Percentiles rank a stretch among this genome's conserved stretches.
Evolutionary conservation across 1,140 invertebrate species (phyloP).

Genomic region (Dufourea novaeangliae): DNA sequence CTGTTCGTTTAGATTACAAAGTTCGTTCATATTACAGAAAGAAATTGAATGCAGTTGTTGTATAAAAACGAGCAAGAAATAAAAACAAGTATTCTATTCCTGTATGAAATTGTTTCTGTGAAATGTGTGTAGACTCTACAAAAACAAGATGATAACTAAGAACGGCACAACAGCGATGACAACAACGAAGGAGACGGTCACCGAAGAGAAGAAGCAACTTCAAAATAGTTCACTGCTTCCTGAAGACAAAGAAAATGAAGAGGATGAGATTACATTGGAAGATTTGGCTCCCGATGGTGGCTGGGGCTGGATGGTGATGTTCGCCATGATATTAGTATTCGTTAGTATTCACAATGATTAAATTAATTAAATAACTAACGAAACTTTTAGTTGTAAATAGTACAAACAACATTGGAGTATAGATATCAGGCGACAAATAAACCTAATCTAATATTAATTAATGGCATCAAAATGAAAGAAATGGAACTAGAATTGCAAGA

Average conservation of each 20-base stretch:
- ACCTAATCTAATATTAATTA: no score
- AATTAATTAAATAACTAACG: neutral
- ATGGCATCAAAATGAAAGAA: no score
- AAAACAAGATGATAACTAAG: constrained; percentile 47
- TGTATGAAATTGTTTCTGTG: neutral
- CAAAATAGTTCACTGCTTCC: neutral
- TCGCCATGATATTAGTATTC: constrained; percentile 79
- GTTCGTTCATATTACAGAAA: no score
- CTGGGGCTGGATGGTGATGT: constrained; percentile 83
- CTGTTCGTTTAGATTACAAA: neutral
- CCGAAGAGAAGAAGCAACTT: constrained; percentile 43
- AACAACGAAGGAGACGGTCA: neutral
- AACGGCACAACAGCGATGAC: constrained; percentile 11
- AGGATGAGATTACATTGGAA: constrained; percentile 60
- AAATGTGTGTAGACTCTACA: neutral
- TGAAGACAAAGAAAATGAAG: constrained; percentile 44
- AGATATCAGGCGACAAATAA: no score
- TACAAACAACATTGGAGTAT: no score
- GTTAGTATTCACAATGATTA: constrained; percentile 66
- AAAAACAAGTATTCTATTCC: neutral
- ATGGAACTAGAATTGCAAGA: no score
- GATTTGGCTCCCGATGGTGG: constrained; percentile 83
- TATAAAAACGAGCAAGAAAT: neutral
- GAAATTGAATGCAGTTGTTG: neutral
- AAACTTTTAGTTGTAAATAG: neutral